Evolutionary conservation across 2,113 vertebrate genomes (phyloP).

Genomic region (Phodopus roborovskii): DNA sequence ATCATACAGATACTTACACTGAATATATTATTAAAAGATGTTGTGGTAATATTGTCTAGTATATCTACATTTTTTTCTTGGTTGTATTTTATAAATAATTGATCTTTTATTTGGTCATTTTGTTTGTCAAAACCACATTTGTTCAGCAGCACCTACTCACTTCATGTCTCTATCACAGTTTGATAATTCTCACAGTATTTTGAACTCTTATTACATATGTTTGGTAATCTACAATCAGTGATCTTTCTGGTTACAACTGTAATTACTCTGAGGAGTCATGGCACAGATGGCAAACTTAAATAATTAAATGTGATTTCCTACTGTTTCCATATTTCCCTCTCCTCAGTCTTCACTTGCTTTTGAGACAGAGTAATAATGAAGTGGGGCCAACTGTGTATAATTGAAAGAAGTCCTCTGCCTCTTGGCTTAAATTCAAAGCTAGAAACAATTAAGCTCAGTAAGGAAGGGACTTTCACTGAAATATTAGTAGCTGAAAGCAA

Average conservation of each 20-base stretch:
- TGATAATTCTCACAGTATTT: not conserved
- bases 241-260: not conserved
- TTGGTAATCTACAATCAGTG: not conserved
- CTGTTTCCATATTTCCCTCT: not conserved
- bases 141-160: not conserved
- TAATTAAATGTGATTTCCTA: not conserved
- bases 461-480: not conserved
- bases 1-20: not conserved
- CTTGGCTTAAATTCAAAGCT: not conserved
- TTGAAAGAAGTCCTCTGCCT: not conserved
- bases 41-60: not conserved
- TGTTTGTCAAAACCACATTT: not conserved
- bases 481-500: not conserved
- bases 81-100: not conserved
- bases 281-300: too few species aligned
- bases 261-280: not conserved
- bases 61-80: not conserved
- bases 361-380: not conserved
- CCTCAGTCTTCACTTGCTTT: too few species aligned
- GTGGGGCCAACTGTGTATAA: not conserved
- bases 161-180: not conserved
- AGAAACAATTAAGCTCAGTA: not conserved
- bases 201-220: not conserved
- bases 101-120: not conserved
- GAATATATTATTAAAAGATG: not conserved